A percentile compares a stretch with the other conserved stretches of the same genome.
Evolutionary conservation across 2,888 invertebrate species (phyloP).

Genomic region (Temnothorax unifasciatus): DNA sequence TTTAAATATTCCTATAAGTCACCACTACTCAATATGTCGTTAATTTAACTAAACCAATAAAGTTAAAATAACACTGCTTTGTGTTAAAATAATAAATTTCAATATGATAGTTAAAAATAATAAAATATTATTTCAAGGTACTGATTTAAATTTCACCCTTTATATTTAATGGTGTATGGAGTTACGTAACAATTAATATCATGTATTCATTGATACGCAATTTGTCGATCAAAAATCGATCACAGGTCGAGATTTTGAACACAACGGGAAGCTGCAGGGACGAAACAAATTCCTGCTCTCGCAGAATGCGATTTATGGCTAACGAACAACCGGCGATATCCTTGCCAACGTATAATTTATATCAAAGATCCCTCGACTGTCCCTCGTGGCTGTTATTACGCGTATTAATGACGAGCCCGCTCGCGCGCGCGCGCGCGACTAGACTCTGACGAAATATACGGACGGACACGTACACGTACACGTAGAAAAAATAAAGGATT

Average conservation of each 20-base stretch:
- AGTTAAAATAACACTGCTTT: too few relatives aligned
- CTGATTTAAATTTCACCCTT: too few relatives aligned
- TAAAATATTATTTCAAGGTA: too few relatives aligned
- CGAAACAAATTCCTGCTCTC: conserved; percentile 56
- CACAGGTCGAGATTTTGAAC: background rate
- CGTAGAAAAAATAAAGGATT: conserved; percentile 71
- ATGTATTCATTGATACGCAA: background rate
- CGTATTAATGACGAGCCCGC: conserved; percentile 68
- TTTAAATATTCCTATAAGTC: too few relatives aligned
- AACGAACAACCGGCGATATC: conserved; percentile 70
- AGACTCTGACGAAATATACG: conserved; percentile 67
- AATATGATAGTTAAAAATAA: too few relatives aligned
- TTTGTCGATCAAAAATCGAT: conserved; percentile 7
- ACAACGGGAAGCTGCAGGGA: background rate
- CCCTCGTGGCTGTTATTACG: conserved; percentile 74
- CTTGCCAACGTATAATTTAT: conserved; percentile 70
- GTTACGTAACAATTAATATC: background rate
- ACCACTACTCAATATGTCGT: too few relatives aligned
- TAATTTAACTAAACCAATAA: too few relatives aligned
- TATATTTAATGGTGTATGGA: background rate
- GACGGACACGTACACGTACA: conserved; percentile 36
- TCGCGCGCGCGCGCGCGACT: conserved; percentile 19
- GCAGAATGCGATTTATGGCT: conserved; percentile 61
- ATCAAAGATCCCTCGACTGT: conserved; percentile 64
- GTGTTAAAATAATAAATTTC: too few relatives aligned